Evolutionary conservation across 2,888 invertebrate genomes (phyloP).

Genomic region (Scelioninae gen. 2): DNA sequence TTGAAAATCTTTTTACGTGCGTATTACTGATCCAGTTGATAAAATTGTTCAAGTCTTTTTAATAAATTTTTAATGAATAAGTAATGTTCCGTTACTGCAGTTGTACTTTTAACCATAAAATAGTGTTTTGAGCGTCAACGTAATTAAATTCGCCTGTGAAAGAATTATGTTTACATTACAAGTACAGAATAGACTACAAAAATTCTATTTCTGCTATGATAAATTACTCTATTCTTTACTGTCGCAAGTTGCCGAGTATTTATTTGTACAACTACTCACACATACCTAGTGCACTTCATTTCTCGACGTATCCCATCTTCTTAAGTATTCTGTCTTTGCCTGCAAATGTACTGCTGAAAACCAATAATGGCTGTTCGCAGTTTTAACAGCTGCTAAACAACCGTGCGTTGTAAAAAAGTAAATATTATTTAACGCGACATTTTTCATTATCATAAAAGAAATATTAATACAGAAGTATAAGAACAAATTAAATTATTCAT

Average conservation of each 20-base stretch:
- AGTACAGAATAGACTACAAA: neutral
- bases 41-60: no score
- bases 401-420: neutral
- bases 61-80: no score
- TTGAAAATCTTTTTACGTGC: no score
- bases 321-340: slow-evolving; percentile 12
- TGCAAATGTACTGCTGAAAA: slow-evolving; percentile 9
- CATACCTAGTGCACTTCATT: slow-evolving; percentile 15
- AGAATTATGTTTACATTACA: neutral
- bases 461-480: no score
- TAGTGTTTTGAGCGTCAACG: no score
- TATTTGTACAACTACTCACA: slow-evolving; percentile 9
- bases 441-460: no score
- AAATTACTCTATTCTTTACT: slow-evolving; percentile 29
- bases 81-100: no score
- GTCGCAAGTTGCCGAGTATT: slow-evolving; percentile 25
- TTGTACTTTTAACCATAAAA: no score
- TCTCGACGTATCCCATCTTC: neutral
- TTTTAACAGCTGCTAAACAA: neutral
- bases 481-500: no score
- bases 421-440: no score
- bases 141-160: no score
- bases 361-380: slow-evolving; percentile 12
- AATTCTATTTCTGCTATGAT: slow-evolving; percentile 22
- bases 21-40: no score